A percentile compares a stretch with the other conserved stretches of the same genome.
Conservation (phyloP, 1,140 invertebrate species). For the Chlorops oryzae region DNA sequence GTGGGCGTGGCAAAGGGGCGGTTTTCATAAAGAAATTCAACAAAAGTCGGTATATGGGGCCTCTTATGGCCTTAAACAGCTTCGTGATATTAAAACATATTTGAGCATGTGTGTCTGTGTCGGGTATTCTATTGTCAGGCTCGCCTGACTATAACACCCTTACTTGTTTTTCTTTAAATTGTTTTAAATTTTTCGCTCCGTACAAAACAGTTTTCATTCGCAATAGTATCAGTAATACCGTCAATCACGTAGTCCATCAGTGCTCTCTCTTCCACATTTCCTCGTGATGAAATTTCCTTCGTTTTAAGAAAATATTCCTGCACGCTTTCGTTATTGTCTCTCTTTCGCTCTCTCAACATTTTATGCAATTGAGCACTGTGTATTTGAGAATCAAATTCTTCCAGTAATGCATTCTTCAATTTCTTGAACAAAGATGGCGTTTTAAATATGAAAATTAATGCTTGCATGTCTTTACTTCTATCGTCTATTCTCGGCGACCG, state of each 20-base stretch:
- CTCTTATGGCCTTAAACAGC: no score
- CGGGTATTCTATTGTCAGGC: neutral
- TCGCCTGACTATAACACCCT: neutral
- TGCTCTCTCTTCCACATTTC: conserved; percentile 2
- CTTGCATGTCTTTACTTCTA: no score
- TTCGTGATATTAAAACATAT: no score
- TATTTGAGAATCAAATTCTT: neutral
- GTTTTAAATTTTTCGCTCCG: conserved; percentile 8
- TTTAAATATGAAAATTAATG: no score
- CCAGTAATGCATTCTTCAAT: neutral
- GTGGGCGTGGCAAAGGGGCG: no score
- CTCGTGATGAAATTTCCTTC: neutral
- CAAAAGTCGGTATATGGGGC: neutral
- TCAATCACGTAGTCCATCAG: conserved; percentile 4
- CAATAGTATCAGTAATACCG: neutral
- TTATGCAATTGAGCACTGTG: conserved; percentile 10
- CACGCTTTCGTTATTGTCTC: neutral
- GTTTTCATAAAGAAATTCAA: no score
- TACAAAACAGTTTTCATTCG: conserved; percentile 12
- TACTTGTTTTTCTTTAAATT: neutral
- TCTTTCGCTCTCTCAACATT: neutral
- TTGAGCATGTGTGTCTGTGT: no score
- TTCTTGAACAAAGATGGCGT: neutral
- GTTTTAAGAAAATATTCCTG: conserved; percentile 3
- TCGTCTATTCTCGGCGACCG: no score